These are phyloP conservation scores for Tribolium castaneum DNA, from an alignment of 1,140 invertebrate genomes.

Conservation along the genomic window DNA sequence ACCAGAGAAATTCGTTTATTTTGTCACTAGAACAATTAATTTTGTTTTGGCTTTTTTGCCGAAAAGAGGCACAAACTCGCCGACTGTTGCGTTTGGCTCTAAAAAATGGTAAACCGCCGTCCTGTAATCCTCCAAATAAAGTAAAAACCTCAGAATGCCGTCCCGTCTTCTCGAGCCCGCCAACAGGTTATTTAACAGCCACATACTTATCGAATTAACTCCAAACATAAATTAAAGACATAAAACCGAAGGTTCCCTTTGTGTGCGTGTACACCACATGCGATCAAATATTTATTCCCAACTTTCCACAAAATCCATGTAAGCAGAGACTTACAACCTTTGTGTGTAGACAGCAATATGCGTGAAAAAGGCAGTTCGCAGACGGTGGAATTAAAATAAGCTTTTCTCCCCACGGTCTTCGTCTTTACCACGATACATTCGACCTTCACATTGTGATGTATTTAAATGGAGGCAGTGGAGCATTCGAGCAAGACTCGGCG, in stretches of 20 bases:
- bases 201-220: constrained; percentile 23
- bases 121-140: constrained; percentile 17
- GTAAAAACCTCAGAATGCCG: constrained; percentile 12
- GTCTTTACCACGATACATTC: constrained; percentile 4
- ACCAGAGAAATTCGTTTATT: not conserved
- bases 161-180: constrained; percentile 5
- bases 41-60: no score
- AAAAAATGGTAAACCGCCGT: not conserved
- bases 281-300: not conserved
- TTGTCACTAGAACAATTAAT: no score
- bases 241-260: not conserved
- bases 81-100: not conserved
- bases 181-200: constrained; percentile 22
- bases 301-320: not conserved
- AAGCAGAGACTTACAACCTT: not conserved
- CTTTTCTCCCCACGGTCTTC: constrained; percentile 22
- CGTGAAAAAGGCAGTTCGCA: not conserved
- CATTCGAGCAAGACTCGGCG: constrained; percentile 38
- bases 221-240: constrained; percentile 13
- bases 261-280: not conserved
- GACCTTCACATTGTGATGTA: constrained; percentile 35
- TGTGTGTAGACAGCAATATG: not conserved
- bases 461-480: constrained; percentile 41
- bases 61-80: not conserved
- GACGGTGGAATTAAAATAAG: not conserved